Base-by-base conservation (phyloP, 1,140 invertebrate genomes). In the Probaryconus sp. region DNA sequence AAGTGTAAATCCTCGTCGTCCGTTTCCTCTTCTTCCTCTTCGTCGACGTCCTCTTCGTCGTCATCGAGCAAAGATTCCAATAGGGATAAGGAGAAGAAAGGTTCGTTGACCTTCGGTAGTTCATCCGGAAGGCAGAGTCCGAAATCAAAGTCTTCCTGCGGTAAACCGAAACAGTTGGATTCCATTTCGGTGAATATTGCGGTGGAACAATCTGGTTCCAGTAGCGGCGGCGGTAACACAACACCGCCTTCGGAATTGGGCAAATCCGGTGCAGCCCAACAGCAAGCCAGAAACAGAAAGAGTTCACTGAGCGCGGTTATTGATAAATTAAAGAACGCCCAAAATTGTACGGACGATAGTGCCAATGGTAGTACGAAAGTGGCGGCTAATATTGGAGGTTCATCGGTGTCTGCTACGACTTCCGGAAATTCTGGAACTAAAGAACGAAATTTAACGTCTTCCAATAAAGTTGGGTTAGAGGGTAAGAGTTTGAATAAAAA, bases 291-390 rank as follows among this genome's bases (percentile, higher is more conserved):
- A 14, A 92, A 92, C 79, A 89, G 93, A 42, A 96, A 95, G 83
- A 91, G 93, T 33, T 95, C 93, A 0, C 86, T 96, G 2, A 94
- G 92, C 56, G 94, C 94, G 0, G 94, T 97, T 0, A 94, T 96
- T 53, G 95, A 96, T 78, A 96, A 96, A 81, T 81, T 97, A 5
- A 94, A 94, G 81, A 93, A 91, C 14, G 92, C 92, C 16, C 92
- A 93, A 64, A 91, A 93, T 72, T 92, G 85, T 35, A 83, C 83
- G 2, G 87, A 88, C 2, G 85, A 88, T 26, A 64, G 76, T 2
- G 18, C 61, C 0, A 74, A 68, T 7, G 78, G 78, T 0, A 65
- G 48, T 10, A 56, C 74, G 0, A 81, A 76, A 31, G 5, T 75
- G 5, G 20, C n/a, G n/a, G n/a, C n/a, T n/a, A n/a, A 50, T 0